Evolutionary conservation across 1,140 invertebrate genomes (phyloP).

Genomic region (Battus philenor): DNA sequence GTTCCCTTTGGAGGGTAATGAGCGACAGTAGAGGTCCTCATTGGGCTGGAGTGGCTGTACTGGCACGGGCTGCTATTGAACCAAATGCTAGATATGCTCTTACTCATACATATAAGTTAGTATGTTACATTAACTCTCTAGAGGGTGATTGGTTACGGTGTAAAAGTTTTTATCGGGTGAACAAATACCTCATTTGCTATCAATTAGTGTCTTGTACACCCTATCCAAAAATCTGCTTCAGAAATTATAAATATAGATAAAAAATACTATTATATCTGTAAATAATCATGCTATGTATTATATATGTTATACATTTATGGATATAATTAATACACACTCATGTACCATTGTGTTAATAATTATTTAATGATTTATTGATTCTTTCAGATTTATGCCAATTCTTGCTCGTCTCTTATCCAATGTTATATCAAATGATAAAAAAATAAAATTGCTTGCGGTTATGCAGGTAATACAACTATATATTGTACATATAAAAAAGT

Average conservation of each 20-base stretch:
- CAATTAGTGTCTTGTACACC: too few species aligned
- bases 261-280: too few species aligned
- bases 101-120: slow-evolving; percentile 80
- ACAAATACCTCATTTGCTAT: too few species aligned
- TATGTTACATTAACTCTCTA: slow-evolving; percentile 11
- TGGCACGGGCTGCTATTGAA: slow-evolving; percentile 79
- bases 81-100: slow-evolving; percentile 76
- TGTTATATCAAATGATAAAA: slow-evolving; percentile 74
- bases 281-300: too few species aligned
- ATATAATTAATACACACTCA: too few species aligned
- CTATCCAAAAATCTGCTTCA: too few species aligned
- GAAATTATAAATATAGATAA: too few species aligned
- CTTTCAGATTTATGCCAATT: slow-evolving; percentile 78
- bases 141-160: too few species aligned
- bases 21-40: slow-evolving; percentile 54
- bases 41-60: slow-evolving; percentile 80
- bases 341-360: too few species aligned
- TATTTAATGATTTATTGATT: too few species aligned
- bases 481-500: not conserved
- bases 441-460: slow-evolving; percentile 71
- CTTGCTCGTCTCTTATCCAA: slow-evolving; percentile 77
- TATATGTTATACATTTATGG: too few species aligned
- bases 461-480: slow-evolving; percentile 67
- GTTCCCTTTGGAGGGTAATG: slow-evolving; percentile 69
- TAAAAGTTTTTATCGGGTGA: too few species aligned